Evolutionary conservation across 2,888 invertebrate species (phyloP).

Genomic region (Pandemis corylana): DNA sequence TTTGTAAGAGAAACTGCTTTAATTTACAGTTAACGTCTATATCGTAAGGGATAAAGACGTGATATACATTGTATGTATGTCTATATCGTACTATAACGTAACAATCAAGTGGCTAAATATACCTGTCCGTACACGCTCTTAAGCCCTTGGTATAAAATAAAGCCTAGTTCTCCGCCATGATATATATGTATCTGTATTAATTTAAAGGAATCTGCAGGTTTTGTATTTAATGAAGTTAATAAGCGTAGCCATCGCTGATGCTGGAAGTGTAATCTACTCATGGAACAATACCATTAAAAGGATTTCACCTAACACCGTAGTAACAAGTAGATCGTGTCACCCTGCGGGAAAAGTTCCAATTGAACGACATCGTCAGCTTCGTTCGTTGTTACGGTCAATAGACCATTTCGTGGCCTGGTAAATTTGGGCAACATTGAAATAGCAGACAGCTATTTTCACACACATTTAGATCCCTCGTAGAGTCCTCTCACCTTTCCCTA

Average conservation of each 20-base stretch:
- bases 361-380: not conserved
- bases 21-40: too few relatives aligned
- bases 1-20: not conserved
- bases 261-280: not conserved
- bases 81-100: too few relatives aligned
- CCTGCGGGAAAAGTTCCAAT: not conserved
- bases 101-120: too few relatives aligned
- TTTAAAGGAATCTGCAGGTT: too few relatives aligned
- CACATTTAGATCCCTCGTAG: conserved; percentile 25
- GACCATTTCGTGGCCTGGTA: conserved; percentile 24
- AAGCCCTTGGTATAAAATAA: too few relatives aligned
- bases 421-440: conserved; percentile 22
- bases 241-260: not conserved
- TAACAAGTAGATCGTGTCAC: not conserved
- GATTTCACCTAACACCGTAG: not conserved
- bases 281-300: not conserved
- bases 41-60: too few relatives aligned
- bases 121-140: too few relatives aligned
- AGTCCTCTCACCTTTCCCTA: conserved; percentile 25
- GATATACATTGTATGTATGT: too few relatives aligned
- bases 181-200: too few relatives aligned
- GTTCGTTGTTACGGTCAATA: conserved; percentile 29
- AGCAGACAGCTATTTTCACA: conserved; percentile 26
- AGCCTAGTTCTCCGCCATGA: too few relatives aligned
- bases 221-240: not conserved